Conservation (phyloP, 2,113 vertebrate species). For the Pluvianellus socialis region DNA sequence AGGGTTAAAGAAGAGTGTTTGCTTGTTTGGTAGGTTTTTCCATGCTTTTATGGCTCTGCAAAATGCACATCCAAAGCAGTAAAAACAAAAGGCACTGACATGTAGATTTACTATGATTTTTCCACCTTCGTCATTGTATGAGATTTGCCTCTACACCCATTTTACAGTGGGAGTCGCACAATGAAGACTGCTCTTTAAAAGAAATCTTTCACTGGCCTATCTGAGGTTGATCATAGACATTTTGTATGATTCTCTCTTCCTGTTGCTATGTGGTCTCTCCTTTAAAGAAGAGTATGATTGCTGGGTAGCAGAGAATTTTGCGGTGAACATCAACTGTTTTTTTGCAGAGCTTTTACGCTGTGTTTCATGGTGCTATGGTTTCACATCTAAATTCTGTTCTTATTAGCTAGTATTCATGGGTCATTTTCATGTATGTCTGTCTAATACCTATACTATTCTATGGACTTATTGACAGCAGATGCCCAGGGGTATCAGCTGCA, state of each 20-base stretch:
- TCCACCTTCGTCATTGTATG: constrained; percentile 41
- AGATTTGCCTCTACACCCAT: constrained; percentile 23
- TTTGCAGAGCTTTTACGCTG: neutral
- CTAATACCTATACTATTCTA: neutral
- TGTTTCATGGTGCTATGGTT: neutral
- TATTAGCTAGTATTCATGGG: neutral
- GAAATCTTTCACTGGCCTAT: neutral
- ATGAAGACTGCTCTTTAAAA: neutral
- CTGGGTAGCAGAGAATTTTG: neutral
- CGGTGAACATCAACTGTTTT: neutral
- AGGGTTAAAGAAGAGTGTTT: constrained; percentile 46
- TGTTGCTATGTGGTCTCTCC: neutral
- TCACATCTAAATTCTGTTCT: neutral
- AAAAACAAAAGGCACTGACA: constrained; percentile 51
- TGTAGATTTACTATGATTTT: constrained; percentile 37
- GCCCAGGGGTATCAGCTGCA: neutral
- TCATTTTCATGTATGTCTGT: neutral
- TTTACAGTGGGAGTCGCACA: constrained; percentile 18
- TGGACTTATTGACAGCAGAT: neutral
- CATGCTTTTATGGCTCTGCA: constrained; percentile 41
- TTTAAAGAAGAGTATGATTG: neutral
- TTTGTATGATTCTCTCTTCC: neutral
- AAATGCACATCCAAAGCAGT: constrained; percentile 26
- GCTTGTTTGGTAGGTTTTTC: constrained; percentile 43
- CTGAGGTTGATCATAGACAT: neutral